Percentiles rank a stretch among this genome's conserved stretches.
Conservation (phyloP, 2,888 invertebrate genomes). For the Ametastegia equiseti region DNA sequence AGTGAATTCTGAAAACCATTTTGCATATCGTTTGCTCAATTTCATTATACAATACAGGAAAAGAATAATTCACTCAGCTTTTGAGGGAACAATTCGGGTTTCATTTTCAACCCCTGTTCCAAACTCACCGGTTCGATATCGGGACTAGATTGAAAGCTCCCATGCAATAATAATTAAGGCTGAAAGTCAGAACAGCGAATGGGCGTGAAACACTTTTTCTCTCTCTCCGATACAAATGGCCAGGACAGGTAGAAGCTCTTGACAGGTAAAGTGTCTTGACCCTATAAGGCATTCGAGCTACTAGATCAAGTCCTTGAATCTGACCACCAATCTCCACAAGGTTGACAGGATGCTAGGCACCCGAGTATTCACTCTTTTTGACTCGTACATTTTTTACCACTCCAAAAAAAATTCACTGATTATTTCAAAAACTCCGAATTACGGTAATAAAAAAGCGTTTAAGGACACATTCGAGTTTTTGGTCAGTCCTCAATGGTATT, state of each 20-base stretch:
- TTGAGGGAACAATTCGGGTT: too few species aligned
- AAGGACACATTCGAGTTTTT: too few species aligned
- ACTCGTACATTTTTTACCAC: too few species aligned
- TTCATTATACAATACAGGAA: too few species aligned
- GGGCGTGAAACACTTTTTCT: background rate
- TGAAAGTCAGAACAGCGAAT: background rate
- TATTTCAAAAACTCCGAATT: background rate
- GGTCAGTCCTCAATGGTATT: too few species aligned
- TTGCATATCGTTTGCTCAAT: too few species aligned
- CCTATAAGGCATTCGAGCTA: too few species aligned
- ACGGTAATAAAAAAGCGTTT: too few species aligned
- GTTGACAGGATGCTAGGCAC: background rate
- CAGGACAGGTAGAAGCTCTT: background rate
- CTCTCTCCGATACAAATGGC: background rate
- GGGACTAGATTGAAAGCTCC: background rate
- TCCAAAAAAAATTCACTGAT: too few species aligned
- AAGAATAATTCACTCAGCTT: too few species aligned
- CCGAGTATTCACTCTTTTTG: background rate
- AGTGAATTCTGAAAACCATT: background rate
- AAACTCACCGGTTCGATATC: background rate
- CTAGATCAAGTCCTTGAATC: background rate
- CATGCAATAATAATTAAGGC: background rate
- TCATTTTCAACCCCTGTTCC: too few species aligned
- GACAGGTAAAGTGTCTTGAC: constrained; percentile 15
- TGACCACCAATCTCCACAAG: background rate